Conservation (phyloP, 2,888 invertebrate species). For the Oscheius sp. region DNA sequence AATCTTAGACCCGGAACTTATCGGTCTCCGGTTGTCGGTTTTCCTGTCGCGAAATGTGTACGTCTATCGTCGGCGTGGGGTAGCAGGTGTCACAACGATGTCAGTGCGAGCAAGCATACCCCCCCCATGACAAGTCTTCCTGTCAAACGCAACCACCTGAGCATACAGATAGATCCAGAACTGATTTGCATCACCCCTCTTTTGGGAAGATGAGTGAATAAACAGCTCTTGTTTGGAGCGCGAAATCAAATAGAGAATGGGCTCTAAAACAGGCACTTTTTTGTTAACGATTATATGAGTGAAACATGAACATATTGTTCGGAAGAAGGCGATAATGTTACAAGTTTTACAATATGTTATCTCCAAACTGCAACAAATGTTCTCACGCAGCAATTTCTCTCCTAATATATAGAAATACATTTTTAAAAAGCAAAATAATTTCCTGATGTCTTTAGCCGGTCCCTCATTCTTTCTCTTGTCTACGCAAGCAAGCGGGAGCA, state of each 20-base stretch:
- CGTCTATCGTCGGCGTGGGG: constrained; percentile 2
- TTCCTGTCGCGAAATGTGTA: constrained; percentile 6
- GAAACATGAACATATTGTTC: no score
- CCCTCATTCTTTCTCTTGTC: constrained; percentile 12
- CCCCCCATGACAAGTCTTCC: constrained; percentile 25
- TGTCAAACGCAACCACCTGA: constrained; percentile 21
- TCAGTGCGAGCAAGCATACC: constrained; percentile 24
- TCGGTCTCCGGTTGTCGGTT: constrained; percentile 3
- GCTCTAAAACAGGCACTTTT: not conserved
- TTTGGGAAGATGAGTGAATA: no score
- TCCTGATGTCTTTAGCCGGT: no score
- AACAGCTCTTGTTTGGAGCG: constrained; percentile 15
- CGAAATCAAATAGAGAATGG: not conserved
- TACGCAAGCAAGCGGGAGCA: constrained; percentile 24
- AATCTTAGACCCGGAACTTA: constrained; percentile 23
- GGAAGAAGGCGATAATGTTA: no score
- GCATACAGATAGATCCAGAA: constrained; percentile 6
- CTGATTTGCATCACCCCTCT: constrained; percentile 24
- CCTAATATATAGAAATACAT: no score
- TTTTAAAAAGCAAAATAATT: no score
- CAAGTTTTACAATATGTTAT: no score
- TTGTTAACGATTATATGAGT: no score
- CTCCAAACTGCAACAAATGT: no score
- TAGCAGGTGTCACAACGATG: constrained; percentile 31
- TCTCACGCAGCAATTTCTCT: no score